Evolutionary conservation across 2,797 vertebrate genomes (phyloP), one percentile per base, ranked within the genome.

Genomic region (Selene dorsalis): DNA sequence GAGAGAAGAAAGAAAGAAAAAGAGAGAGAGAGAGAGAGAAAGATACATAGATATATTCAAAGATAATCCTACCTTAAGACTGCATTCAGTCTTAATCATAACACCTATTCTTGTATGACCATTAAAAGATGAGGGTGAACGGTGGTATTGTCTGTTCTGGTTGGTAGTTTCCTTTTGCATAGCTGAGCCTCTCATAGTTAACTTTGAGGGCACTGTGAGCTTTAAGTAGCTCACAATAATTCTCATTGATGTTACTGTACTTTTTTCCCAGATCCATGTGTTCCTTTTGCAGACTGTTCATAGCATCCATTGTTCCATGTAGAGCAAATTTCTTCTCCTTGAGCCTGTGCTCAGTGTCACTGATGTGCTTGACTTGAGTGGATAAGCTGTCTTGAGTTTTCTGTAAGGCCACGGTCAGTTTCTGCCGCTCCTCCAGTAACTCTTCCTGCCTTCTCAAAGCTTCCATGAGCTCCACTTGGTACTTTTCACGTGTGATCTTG

Each of bases 391-490:
- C 26, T 26, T 58, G 12, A 11, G 56, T 53, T 52, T 18, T n/a
- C 47, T 67, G 26, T 5, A 66, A 68, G 59, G 18, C 53, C 14
- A 12, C 16, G 2, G 28, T 12, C 7, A 64, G 4, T n/a, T 45
- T 66, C 2, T 35, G n/a, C n/a, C n/a, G 52, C 13, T 63, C 66
- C 28, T 78, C 55, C 47, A 45, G 16, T 6, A 7, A 35, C n/a
- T 55, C 8, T 6, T 55, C 55, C n/a, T 47, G 47, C 14, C 10
- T 47, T 7, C 6, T 66, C 28, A 66, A 26, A 26, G 32, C 7
- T 17, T 68, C 12, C 0, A 20, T 24, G 11, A 68, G 22, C 9
- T 73, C 20, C 0, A 1, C 4, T 0, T 1, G 2, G 2, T 26
- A 7, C 7, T 26, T 50, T 1, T 22, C 8, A 30, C n/a, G 18